A percentile compares a stretch with the other conserved stretches of the same genome.
Evolutionary conservation across 1,140 invertebrate species (phyloP).

Genomic region (Lasioglossum baleicum): DNA sequence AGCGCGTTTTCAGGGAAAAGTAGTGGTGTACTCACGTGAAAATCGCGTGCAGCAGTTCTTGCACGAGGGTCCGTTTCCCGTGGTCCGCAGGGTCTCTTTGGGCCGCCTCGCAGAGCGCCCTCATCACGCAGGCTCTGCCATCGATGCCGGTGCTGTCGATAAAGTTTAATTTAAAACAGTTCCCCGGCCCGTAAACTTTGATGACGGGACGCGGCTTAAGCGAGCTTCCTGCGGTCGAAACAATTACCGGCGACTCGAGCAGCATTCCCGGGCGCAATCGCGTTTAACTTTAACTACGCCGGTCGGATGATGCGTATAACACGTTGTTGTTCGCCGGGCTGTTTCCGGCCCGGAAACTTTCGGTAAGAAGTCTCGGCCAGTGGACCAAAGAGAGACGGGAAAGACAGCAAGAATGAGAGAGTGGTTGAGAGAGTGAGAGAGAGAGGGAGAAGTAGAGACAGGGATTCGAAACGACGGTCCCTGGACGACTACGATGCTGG

Average conservation of each 20-base stretch:
- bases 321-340: background rate
- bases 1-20: too few species aligned
- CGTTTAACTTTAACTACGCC: constrained; percentile 33
- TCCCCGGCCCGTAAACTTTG: constrained; percentile 9
- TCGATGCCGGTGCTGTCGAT: constrained; percentile 84
- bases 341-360: background rate
- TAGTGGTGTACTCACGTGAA: constrained; percentile 82
- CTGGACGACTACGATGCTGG: background rate
- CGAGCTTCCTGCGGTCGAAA: constrained; percentile 19
- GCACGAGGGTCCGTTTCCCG: constrained; percentile 82
- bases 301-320: constrained; percentile 19
- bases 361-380: background rate
- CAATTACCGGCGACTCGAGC: constrained; percentile 35
- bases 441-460: too few species aligned
- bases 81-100: constrained; percentile 81
- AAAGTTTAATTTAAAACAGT: constrained; percentile 69
- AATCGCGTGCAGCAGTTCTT: constrained; percentile 85
- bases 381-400: background rate
- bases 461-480: background rate
- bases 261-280: constrained; percentile 13
- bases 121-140: constrained; percentile 84
- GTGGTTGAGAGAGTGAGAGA: too few species aligned
- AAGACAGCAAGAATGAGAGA: too few species aligned
- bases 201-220: constrained; percentile 8
- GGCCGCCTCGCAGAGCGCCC: constrained; percentile 85